Conservation (phyloP, 2,113 vertebrate species). For the Martes martes region DNA sequence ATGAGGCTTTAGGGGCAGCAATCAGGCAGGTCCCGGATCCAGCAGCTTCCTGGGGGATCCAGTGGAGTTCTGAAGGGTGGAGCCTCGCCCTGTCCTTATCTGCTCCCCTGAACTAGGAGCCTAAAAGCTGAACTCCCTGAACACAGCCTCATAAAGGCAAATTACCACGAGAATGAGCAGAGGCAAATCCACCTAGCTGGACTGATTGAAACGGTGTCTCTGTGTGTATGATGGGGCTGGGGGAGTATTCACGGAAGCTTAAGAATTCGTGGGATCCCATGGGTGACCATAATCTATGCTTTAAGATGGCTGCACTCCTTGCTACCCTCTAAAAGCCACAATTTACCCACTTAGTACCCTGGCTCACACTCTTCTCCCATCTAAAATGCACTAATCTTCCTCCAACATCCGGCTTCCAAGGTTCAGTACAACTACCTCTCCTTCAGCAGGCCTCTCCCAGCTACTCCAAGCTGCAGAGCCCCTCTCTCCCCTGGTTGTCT, state of each 20-base stretch:
- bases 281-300: neutral
- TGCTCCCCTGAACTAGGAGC: neutral
- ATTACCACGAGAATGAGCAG: neutral
- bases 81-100: neutral
- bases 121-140: neutral
- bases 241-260: neutral
- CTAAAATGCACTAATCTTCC: neutral
- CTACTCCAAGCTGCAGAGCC: neutral
- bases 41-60: conserved; percentile 44
- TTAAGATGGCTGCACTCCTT: neutral
- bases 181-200: neutral
- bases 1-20: conserved; percentile 66
- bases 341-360: neutral
- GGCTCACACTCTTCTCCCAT: neutral
- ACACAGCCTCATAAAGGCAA: neutral
- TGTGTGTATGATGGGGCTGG: neutral
- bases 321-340: neutral
- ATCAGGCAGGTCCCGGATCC: conserved; percentile 65
- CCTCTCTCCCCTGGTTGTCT: neutral
- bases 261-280: neutral
- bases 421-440: neutral
- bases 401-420: neutral
- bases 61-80: neutral
- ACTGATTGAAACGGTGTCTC: neutral
- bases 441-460: neutral